phyloP scores from a whole-genome alignment of 2,888 invertebrate genomes.

The Chymomyza fuscimana region DNA sequence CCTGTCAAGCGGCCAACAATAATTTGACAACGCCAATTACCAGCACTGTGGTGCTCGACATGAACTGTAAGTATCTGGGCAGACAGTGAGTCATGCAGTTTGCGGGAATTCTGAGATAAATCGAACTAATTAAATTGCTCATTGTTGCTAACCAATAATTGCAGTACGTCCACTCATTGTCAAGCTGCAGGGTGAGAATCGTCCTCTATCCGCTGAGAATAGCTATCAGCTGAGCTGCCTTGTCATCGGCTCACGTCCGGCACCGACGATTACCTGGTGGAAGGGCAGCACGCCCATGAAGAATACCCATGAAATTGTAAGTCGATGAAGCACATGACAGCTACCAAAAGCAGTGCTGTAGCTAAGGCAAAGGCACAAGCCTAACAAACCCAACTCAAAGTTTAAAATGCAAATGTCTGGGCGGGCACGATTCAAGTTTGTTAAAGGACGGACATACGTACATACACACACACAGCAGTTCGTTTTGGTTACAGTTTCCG shows the following conservation, averaged over 20 bases:
- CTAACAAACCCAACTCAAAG: background rate
- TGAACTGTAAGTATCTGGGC: constrained; percentile 83
- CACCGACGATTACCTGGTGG: constrained; percentile 90
- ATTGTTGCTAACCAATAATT: constrained; percentile 55
- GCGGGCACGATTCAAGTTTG: constrained; percentile 37
- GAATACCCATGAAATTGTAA: constrained; percentile 85
- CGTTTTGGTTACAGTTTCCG: background rate
- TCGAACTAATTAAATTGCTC: background rate
- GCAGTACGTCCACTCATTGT: constrained; percentile 88
- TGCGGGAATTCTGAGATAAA: background rate
- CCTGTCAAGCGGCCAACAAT: constrained; percentile 86
- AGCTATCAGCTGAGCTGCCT: constrained; percentile 87
- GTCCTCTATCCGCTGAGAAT: constrained; percentile 86
- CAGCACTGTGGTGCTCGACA: constrained; percentile 84
- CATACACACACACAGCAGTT: background rate
- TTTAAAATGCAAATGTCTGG: constrained; percentile 54
- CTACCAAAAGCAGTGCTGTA: background rate
- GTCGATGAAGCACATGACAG: constrained; percentile 58
- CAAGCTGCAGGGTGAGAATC: constrained; percentile 85
- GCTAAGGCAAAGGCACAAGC: background rate
- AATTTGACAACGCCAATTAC: constrained; percentile 84
- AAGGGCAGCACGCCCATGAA: constrained; percentile 86
- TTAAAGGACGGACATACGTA: constrained; percentile 28
- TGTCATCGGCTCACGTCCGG: constrained; percentile 87
- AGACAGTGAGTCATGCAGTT: no score